Base-by-base conservation (phyloP, 2,888 invertebrate species). In the Cheilosia grossa region DNA sequence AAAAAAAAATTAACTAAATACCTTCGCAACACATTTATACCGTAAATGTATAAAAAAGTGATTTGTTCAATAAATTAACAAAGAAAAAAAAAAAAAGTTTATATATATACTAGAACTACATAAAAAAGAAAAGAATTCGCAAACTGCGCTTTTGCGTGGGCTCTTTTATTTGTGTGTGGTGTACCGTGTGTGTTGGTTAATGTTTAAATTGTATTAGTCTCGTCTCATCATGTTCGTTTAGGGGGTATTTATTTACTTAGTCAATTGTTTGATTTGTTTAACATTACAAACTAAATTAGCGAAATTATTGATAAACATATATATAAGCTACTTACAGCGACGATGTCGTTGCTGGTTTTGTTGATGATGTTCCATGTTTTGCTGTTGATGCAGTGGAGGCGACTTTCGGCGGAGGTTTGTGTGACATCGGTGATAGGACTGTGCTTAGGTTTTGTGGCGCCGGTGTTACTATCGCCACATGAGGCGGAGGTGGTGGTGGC, bases 381-480 rank as follows among this genome's bases (percentile, higher is more conserved):
- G 66, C 24, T 67, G 82, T 21, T 33, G 79, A 19, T 53, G 63
- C 64, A 17, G 61, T 78, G n/a, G 82, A 54, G 63, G 51, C 42
- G 37, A 83, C 58, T 77, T 73, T 75, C 33, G 80, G 51, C 63
- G 54, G 59, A 9, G 49, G 82, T 63, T 86, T 88, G 58, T 86
- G 87, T 77, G 67, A 42, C 42, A 70, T 49, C 61, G 82, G 79
- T 49, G 83, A 83, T 59, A 83, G 47, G 30, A 74, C 83, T 61
- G 74, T 88, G 87, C 88, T 54, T 75, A 85, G 33, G 88, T 87
- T 87, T 86, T 87, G 54, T 58, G 88, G 82, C 54, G 67, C 75
- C 59, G 87, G 66, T 73, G 85, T 85, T 69, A 86, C 72, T 75
- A 63, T 81, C 40, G 87, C 64, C 79, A 82, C 53, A 63, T 86